Base-by-base conservation (phyloP, 92 coral and sea anemone genomes). In the Palythoa caribaeorum region DNA sequence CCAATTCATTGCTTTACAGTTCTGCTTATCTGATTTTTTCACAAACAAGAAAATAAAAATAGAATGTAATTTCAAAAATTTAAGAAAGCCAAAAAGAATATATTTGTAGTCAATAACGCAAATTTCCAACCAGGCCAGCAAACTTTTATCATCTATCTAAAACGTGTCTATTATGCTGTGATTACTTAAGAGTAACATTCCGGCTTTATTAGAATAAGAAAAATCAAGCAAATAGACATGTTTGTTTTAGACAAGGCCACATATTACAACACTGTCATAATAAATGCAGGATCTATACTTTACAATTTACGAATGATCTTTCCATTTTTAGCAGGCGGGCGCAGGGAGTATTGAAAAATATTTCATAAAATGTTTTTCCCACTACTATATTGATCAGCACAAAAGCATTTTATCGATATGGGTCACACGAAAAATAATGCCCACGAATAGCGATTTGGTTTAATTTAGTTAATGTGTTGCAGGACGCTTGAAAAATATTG, bases 401-500 rank as follows among this genome's bases (percentile, higher is more conserved):
- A 40, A 40, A 40, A 40, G 47, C 47, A 40, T 2, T 40, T 40
- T 40, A 40, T 40, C 47, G 47, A 40, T 40, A 40, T 40, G 6
- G 47, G 47, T 40, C 6, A 40, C 47, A 40, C 47, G 47, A 40
- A 40, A 0, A 40, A 40, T 40, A 40, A 5, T 5, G 47, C 47
- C 1, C 47, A 40, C 47, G 47, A 40, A 40, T 40, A 5, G 1
- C 47, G 1, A 40, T 40, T 40, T 40, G 0, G 47, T 40, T 40
- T 40, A 40, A 40, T 40, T 40, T 0, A 40, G 47, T 40, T 40
- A 40, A 40, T 40, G 47, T 40, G 6, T 70, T 52, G 68, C n/a
- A 86, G 89, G 89, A 38, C 13, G 59, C 35, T 86, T 86, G 28
- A 86, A 76, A 63, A 86, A 76, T 63, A 59, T 86, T 86, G 89